Conservation (phyloP, 2,888 invertebrate species). For the Acronicta alni region DNA sequence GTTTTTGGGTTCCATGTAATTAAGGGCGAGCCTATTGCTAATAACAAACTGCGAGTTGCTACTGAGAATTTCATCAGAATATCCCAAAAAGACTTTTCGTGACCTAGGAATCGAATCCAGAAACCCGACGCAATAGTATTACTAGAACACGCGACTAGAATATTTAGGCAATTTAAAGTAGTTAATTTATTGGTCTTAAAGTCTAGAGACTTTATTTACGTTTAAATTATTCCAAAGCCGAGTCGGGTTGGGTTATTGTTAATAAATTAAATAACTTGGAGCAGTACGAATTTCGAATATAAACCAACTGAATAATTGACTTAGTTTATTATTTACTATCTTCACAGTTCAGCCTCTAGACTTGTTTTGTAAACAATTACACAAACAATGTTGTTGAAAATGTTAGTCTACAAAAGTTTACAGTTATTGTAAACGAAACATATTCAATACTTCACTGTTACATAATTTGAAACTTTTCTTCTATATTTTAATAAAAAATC, state of each 20-base stretch:
- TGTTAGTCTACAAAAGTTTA: slow-evolving; percentile 18
- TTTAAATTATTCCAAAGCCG: slow-evolving; percentile 7
- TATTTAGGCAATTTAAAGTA: no score
- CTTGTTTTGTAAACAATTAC: slow-evolving; percentile 39
- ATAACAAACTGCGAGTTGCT: no score
- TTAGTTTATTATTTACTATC: slow-evolving; percentile 13
- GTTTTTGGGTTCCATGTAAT: no score
- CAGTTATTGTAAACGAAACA: slow-evolving; percentile 17
- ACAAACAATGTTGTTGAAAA: slow-evolving; percentile 16
- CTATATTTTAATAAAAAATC: no score
- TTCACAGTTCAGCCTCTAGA: slow-evolving; percentile 17
- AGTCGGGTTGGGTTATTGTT: slow-evolving; percentile 10
- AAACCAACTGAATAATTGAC: slow-evolving; percentile 22
- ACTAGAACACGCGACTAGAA: no score
- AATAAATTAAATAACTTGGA: slow-evolving; percentile 29
- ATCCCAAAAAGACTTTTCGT: no score
- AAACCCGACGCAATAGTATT: no score
- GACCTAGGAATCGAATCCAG: no score
- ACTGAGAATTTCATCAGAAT: no score
- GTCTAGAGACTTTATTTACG: background rate
- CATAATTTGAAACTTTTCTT: no score
- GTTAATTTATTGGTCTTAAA: background rate
- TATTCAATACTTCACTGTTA: slow-evolving; percentile 5
- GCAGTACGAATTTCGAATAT: slow-evolving; percentile 29
- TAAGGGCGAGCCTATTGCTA: no score